Evolutionary conservation across 2,797 vertebrate species (phyloP).

Genomic region (Serranus cabrilla): DNA sequence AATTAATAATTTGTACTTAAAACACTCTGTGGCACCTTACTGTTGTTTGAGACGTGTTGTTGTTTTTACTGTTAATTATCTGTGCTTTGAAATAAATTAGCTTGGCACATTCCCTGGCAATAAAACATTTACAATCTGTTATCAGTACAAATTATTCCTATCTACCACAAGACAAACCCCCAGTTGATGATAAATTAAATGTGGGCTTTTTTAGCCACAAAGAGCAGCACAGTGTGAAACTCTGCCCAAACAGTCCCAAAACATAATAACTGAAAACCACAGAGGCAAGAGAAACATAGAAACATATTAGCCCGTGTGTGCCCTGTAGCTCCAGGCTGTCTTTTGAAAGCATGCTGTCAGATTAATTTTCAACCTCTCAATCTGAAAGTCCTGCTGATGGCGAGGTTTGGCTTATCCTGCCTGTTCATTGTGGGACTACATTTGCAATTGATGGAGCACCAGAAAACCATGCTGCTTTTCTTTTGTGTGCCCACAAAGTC

Average conservation of each 20-base stretch:
- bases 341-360: constrained; percentile 81
- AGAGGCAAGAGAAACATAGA: constrained; percentile 58
- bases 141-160: constrained; percentile 20
- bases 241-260: constrained; percentile 62
- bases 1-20: neutral
- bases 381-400: constrained; percentile 79
- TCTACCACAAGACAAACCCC: constrained; percentile 28
- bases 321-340: constrained; percentile 74
- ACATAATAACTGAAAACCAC: constrained; percentile 69
- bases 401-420: constrained; percentile 70
- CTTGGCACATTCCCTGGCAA: constrained; percentile 8
- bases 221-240: constrained; percentile 65
- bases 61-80: constrained; percentile 7
- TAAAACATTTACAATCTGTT: constrained; percentile 12
- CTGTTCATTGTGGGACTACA: constrained; percentile 71
- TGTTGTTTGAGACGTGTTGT: constrained; percentile 12
- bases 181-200: constrained; percentile 52
- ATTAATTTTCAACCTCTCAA: constrained; percentile 82
- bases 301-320: constrained; percentile 74
- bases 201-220: constrained; percentile 55
- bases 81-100: constrained; percentile 19
- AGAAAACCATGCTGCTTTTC: constrained; percentile 76
- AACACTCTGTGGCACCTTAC: neutral
- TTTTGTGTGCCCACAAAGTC: constrained; percentile 71
- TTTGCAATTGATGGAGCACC: constrained; percentile 72